A percentile compares a stretch with the other conserved stretches of the same genome.
phyloP scores from a whole-genome alignment of 2,888 invertebrate species.

The Sinhomidia bicolor region DNA sequence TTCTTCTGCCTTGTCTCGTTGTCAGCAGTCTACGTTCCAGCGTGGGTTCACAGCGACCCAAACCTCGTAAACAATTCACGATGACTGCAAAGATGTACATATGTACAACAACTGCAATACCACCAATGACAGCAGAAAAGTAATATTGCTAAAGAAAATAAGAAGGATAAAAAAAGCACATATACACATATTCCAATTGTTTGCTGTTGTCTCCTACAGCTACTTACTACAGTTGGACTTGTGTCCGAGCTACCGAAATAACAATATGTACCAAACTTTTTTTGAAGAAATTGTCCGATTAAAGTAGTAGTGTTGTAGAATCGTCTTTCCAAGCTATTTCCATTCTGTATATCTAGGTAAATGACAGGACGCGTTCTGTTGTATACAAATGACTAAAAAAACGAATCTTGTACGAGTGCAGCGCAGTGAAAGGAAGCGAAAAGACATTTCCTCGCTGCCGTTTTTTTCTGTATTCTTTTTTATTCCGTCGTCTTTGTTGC shows the following conservation, averaged over 20 bases:
- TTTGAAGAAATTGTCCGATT: constrained; percentile 6
- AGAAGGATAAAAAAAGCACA: not conserved
- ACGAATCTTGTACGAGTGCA: not conserved
- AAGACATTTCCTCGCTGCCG: constrained; percentile 13
- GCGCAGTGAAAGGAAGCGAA: not conserved
- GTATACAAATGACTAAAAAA: not conserved
- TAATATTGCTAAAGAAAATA: not conserved
- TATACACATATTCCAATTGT: not conserved
- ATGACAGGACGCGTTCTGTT: not conserved
- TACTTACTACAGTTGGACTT: not conserved
- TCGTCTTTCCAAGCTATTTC: not conserved
- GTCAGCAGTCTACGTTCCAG: constrained; percentile 8
- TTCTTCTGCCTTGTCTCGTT: not conserved
- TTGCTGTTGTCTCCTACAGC: not conserved
- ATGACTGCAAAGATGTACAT: constrained; percentile 5
- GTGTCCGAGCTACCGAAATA: too few species aligned
- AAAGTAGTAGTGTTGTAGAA: not conserved
- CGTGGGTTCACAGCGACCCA: constrained; percentile 35
- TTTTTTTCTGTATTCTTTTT: constrained; percentile 26
- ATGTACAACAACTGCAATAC: constrained; percentile 6
- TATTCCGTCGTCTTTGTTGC: not conserved
- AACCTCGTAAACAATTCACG: constrained; percentile 66
- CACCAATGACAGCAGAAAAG: too few species aligned
- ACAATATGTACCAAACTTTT: not conserved
- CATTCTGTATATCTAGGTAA: not conserved